phyloP scores from a whole-genome alignment of 1,140 invertebrate species.

The Yoshiicerus persimilis region DNA sequence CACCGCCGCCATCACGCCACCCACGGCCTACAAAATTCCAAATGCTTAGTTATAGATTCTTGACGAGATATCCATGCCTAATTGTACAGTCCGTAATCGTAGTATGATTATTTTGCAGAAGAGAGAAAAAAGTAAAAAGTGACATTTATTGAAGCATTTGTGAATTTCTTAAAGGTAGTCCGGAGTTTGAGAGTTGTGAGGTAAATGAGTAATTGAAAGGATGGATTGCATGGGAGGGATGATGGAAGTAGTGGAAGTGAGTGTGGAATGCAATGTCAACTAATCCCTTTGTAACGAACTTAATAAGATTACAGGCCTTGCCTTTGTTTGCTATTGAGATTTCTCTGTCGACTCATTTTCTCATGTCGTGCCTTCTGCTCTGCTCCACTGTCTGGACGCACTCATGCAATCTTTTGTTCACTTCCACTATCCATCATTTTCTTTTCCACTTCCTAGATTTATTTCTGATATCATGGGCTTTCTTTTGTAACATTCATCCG shows the following conservation, averaged over 20 bases:
- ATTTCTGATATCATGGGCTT: too few relatives aligned
- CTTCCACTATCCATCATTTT: neutral
- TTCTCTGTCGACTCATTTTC: neutral
- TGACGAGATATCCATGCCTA: too few relatives aligned
- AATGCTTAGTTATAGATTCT: too few relatives aligned
- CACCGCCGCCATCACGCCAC: constrained; percentile 47
- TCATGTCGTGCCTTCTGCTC: neutral
- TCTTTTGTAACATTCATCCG: too few relatives aligned
- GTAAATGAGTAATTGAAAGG: neutral
- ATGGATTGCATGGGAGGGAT: neutral
- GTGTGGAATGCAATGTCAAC: neutral
- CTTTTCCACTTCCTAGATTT: neutral
- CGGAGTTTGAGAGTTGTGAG: too few relatives aligned
- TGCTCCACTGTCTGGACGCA: neutral
- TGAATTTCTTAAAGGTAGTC: too few relatives aligned
- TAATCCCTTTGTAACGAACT: neutral
- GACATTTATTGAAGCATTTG: too few relatives aligned
- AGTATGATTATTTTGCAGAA: too few relatives aligned
- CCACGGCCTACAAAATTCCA: constrained; percentile 41
- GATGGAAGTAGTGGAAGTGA: neutral
- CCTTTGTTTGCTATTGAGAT: neutral
- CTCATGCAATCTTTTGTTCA: neutral
- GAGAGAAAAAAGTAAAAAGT: too few relatives aligned
- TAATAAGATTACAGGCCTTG: neutral
- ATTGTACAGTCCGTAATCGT: too few relatives aligned